Conservation (phyloP, 2,888 invertebrate species). For the Scaptomyza polygonia region DNA sequence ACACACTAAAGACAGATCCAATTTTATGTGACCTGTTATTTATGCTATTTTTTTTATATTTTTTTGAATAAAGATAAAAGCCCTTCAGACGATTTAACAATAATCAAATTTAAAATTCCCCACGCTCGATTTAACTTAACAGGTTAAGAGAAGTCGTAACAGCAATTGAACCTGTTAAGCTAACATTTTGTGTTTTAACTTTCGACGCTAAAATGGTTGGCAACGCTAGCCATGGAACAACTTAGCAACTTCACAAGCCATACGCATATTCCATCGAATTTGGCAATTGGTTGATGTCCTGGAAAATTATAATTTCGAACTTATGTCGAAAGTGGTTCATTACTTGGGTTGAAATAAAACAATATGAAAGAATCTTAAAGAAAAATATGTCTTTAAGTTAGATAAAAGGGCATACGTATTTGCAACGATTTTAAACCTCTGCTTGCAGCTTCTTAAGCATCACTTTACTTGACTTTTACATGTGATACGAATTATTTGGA, state of each 20-base stretch:
- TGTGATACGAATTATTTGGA: too few species aligned
- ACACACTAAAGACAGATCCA: too few species aligned
- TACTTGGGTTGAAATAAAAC: not conserved
- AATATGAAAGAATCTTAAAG: not conserved
- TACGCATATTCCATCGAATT: not conserved
- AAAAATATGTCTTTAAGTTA: not conserved
- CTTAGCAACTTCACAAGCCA: constrained; percentile 1
- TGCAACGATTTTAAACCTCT: too few species aligned
- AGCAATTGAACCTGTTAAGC: not conserved
- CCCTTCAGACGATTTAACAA: too few species aligned
- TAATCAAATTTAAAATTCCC: not conserved
- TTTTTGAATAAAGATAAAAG: too few species aligned
- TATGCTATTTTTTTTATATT: not conserved
- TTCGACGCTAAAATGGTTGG: constrained; percentile 7
- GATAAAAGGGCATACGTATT: too few species aligned
- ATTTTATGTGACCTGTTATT: too few species aligned
- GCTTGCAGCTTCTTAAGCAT: too few species aligned
- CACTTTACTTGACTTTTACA: too few species aligned
- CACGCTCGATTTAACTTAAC: not conserved
- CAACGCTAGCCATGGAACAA: constrained; percentile 23
- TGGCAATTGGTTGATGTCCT: not conserved
- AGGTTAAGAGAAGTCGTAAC: not conserved
- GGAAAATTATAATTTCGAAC: not conserved
- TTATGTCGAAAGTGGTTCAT: not conserved
- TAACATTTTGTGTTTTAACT: not conserved